Percentiles rank a stretch among this genome's conserved stretches.
phyloP scores from a whole-genome alignment of 2,797 vertebrate genomes.

The Urocyon cinereoargenteus region DNA sequence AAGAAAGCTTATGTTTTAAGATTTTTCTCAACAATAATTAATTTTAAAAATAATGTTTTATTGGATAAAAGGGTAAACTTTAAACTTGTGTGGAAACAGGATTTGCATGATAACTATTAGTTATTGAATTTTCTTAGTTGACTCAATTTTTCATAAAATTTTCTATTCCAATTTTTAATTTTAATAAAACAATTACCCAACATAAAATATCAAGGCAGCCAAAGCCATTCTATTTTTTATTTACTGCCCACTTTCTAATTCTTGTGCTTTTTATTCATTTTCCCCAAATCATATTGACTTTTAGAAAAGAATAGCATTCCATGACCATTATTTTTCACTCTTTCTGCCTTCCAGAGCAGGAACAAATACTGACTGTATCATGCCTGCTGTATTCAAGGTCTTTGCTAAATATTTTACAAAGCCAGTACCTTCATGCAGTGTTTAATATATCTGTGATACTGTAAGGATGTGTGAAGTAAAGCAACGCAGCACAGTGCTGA shows the following conservation, averaged over 20 bases:
- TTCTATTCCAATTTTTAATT: background rate
- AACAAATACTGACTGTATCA: background rate
- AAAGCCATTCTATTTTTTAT: background rate
- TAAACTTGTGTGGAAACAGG: background rate
- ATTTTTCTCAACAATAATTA: background rate
- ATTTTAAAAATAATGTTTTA: background rate
- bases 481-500: background rate
- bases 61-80: background rate
- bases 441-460: background rate
- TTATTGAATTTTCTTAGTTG: background rate
- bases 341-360: background rate
- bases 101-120: background rate
- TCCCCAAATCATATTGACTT: background rate
- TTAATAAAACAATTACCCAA: background rate
- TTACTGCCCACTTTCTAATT: background rate
- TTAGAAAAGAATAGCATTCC: background rate
- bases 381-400: background rate
- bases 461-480: background rate
- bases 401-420: background rate
- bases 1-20: background rate
- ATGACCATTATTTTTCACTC: background rate
- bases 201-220: background rate
- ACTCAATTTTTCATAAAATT: background rate
- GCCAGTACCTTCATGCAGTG: background rate
- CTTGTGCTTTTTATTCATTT: slow-evolving; percentile 3